Conservation (phyloP, 1,140 invertebrate species). For the Drusus annulatus region DNA sequence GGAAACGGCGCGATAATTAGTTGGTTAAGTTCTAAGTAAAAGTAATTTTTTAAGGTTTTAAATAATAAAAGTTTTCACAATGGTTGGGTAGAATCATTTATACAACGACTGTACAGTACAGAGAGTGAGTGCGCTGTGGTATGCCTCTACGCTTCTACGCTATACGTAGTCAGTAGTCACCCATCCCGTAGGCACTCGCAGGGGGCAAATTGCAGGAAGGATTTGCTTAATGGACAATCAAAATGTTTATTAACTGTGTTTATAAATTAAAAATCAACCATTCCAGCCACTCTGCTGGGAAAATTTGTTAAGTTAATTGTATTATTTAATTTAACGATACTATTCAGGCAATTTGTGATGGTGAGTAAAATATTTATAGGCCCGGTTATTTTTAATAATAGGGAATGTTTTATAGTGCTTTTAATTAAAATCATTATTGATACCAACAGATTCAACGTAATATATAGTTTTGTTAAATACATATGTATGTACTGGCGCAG, state of each 20-base stretch:
- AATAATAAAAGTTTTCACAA: not conserved
- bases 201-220: conserved; percentile 41
- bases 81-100: not conserved
- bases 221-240: conserved; percentile 58
- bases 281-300: conserved; percentile 47
- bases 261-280: conserved; percentile 57
- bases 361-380: not conserved
- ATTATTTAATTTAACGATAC: conserved; percentile 25
- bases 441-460: too few species aligned
- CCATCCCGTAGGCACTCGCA: not conserved
- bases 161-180: not conserved
- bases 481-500: too few species aligned
- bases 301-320: conserved; percentile 44
- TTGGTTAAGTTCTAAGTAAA: too few species aligned
- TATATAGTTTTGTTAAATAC: too few species aligned
- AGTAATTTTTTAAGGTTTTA: not conserved
- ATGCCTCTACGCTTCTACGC: too few species aligned
- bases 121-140: too few species aligned
- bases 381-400: not conserved
- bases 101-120: too few species aligned
- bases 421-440: too few species aligned
- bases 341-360: not conserved
- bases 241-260: conserved; percentile 57
- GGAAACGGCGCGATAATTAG: too few species aligned
- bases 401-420: too few species aligned